These are phyloP conservation scores for Baccha elongata DNA, from an alignment of 2,888 invertebrate species.

Conservation along the genomic window DNA sequence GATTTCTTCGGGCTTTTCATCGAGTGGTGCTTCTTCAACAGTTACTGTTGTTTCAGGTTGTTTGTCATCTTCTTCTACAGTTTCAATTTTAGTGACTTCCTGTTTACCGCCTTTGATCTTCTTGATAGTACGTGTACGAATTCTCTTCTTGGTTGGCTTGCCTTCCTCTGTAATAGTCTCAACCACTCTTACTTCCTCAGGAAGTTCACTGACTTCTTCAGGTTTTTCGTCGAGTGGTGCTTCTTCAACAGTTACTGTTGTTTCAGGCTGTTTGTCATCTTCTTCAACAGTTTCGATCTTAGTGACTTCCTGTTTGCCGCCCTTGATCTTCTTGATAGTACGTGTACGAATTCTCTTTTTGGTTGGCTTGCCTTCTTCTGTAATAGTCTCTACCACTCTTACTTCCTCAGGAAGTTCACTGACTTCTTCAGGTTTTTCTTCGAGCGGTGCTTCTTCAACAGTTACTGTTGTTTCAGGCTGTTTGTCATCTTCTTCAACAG, in stretches of 20 bases:
- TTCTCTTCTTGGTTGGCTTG: constrained; percentile 76
- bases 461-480: constrained; percentile 78
- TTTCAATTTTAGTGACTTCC: constrained; percentile 81
- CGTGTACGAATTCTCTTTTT: constrained; percentile 76
- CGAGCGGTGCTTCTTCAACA: constrained; percentile 76
- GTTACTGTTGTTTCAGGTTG: constrained; percentile 79
- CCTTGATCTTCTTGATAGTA: constrained; percentile 78
- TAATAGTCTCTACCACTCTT: constrained; percentile 76
- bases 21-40: constrained; percentile 74
- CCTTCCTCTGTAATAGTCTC: constrained; percentile 64
- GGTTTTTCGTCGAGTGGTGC: constrained; percentile 53
- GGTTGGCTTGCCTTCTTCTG: constrained; percentile 79
- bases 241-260: constrained; percentile 75
- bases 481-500: constrained; percentile 77
- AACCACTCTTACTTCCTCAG: constrained; percentile 64
- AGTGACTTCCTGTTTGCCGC: constrained; percentile 78
- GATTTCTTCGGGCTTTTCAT: constrained; percentile 62
- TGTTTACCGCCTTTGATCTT: constrained; percentile 79
- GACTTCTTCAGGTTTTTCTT: constrained; percentile 74
- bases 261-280: constrained; percentile 79
- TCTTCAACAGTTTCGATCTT: constrained; percentile 81
- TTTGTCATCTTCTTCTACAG: constrained; percentile 80
- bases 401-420: constrained; percentile 78
- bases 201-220: constrained; percentile 74
- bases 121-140: constrained; percentile 79